Percentiles rank a stretch among this genome's conserved stretches.
phyloP scores from a whole-genome alignment of 2,113 vertebrate species.

The Engystomops pustulosus region DNA sequence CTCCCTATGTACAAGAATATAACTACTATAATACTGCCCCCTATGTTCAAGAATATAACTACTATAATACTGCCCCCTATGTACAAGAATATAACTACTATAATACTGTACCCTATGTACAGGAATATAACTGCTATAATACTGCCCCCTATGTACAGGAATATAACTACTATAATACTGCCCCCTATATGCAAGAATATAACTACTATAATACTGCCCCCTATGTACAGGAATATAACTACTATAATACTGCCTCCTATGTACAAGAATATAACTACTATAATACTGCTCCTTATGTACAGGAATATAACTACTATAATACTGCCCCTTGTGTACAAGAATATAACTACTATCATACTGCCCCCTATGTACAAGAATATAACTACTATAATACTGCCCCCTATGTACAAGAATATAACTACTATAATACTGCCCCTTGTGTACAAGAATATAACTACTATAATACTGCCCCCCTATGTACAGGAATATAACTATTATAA shows the following conservation, averaged over 20 bases:
- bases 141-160: not conserved
- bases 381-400: no score
- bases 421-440: not conserved
- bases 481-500: not conserved
- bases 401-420: conserved; percentile 7
- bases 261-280: not conserved
- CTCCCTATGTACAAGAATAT: not conserved
- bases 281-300: not conserved
- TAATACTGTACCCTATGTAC: not conserved
- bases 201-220: not conserved
- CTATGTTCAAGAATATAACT: not conserved
- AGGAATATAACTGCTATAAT: not conserved
- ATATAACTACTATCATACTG: no score
- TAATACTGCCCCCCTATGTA: not conserved
- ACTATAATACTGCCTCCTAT: conserved; percentile 1
- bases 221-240: not conserved
- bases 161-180: not conserved
- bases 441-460: not conserved
- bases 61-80: not conserved
- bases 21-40: not conserved
- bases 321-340: not conserved
- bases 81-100: not conserved
- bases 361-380: no score
- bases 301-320: conserved; percentile 6
- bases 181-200: not conserved